These are phyloP conservation scores for Drosophila acutilabella DNA, from an alignment of 2,888 invertebrate genomes.

Conservation along the genomic window DNA sequence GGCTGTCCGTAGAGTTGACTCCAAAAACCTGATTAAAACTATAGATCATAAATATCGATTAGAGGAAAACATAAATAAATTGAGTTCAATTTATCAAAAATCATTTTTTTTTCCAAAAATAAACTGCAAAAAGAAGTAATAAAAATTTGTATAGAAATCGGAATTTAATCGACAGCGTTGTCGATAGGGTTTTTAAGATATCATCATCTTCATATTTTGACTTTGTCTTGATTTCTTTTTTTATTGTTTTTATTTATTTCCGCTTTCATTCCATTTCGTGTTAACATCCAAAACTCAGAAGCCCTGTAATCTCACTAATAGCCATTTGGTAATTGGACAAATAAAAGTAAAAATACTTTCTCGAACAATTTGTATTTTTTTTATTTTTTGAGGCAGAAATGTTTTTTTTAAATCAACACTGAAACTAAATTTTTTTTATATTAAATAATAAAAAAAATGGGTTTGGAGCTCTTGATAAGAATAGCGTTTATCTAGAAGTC, in stretches of 20 bases:
- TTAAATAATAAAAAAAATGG: neutral
- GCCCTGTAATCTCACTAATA: constrained; percentile 22
- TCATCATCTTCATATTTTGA: no score
- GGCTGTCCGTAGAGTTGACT: constrained; percentile 2
- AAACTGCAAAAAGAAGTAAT: neutral
- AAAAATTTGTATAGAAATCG: no score
- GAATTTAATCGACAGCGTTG: no score
- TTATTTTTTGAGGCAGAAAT: neutral
- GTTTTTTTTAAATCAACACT: neutral
- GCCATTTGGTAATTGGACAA: constrained; percentile 14
- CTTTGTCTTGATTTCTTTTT: constrained; percentile 2
- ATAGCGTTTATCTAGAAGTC: neutral
- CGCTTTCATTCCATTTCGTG: constrained; percentile 40
- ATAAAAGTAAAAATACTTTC: neutral
- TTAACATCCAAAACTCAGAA: constrained; percentile 23
- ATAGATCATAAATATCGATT: no score
- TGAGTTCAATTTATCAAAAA: no score
- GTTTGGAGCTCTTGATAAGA: neutral
- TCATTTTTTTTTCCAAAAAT: neutral
- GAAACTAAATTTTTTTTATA: neutral
- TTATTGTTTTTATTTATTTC: constrained; percentile 37
- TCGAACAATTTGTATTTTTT: neutral
- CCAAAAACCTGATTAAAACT: no score
- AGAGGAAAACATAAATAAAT: neutral
- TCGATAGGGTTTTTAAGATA: no score